These are phyloP conservation scores for Apodemus sylvaticus DNA, from an alignment of 2,113 vertebrate species.

Conservation along the genomic window DNA sequence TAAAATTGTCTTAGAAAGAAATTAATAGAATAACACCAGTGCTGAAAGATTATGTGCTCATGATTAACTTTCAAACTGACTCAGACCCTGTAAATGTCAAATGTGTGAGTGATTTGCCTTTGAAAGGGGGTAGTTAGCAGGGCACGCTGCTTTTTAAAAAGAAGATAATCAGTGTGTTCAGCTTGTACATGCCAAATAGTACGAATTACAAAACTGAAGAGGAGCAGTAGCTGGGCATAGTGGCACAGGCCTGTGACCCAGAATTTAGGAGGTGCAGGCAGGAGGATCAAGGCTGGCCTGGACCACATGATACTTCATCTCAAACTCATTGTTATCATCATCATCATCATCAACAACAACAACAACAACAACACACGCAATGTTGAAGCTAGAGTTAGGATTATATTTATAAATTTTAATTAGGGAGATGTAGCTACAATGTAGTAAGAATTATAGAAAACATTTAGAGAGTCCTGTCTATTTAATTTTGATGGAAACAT, in stretches of 20 bases:
- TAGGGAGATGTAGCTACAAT: background rate
- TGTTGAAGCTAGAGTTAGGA: background rate
- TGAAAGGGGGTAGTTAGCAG: slow-evolving; percentile 2
- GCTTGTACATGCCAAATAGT: background rate
- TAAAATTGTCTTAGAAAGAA: slow-evolving; percentile 39
- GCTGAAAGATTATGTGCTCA: slow-evolving; percentile 27
- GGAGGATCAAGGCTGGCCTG: background rate
- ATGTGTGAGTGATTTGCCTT: background rate
- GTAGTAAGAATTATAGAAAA: background rate
- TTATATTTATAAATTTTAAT: background rate
- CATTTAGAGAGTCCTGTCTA: background rate
- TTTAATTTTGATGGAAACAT: slow-evolving; percentile 17
- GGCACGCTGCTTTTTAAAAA: background rate
- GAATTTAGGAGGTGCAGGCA: background rate
- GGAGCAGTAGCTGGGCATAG: background rate
- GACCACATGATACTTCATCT: background rate
- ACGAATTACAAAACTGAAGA: slow-evolving; percentile 37
- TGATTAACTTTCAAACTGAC: slow-evolving; percentile 31
- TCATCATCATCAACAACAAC: background rate
- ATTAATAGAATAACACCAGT: slow-evolving; percentile 3
- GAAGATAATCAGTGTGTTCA: background rate
- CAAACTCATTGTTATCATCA: background rate
- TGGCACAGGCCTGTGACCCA: background rate
- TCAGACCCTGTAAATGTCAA: background rate
- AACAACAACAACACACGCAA: background rate